phyloP scores from a whole-genome alignment of 2,888 invertebrate genomes.

The Synergus gifuensis region DNA sequence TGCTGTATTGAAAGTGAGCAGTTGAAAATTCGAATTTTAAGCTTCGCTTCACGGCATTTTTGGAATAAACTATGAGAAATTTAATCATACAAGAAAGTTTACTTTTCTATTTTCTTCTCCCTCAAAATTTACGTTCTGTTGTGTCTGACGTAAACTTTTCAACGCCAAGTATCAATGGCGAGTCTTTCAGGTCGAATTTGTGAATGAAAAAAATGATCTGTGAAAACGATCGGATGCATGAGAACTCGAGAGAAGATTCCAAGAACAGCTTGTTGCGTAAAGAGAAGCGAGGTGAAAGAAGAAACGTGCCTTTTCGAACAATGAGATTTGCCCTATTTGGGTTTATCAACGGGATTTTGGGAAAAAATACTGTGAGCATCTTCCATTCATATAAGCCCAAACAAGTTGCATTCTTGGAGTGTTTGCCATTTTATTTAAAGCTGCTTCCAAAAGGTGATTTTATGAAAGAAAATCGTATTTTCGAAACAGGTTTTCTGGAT shows the following conservation, averaged over 20 bases:
- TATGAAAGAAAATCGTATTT: constrained; percentile 38
- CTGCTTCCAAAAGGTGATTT: constrained; percentile 28
- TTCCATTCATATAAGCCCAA: constrained; percentile 29
- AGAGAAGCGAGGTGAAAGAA: constrained; percentile 28
- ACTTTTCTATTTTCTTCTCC: neutral
- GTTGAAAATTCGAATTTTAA: neutral
- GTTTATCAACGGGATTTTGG: constrained; percentile 39
- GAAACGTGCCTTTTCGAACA: constrained; percentile 38
- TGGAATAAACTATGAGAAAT: neutral
- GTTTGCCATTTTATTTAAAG: constrained; percentile 35
- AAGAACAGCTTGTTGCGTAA: constrained; percentile 39
- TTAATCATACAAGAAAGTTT: constrained; percentile 12
- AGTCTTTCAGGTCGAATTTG: constrained; percentile 35
- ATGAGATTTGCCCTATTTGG: constrained; percentile 28
- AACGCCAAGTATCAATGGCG: constrained; percentile 32
- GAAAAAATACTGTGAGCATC: neutral
- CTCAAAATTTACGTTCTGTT: constrained; percentile 29
- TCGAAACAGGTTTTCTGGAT: constrained; percentile 22
- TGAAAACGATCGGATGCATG: constrained; percentile 22
- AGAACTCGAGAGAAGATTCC: constrained; percentile 33
- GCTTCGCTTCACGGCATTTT: neutral
- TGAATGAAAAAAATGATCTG: constrained; percentile 35
- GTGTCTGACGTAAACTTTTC: constrained; percentile 26
- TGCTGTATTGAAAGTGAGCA: neutral
- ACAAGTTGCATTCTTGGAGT: constrained; percentile 35